Evolutionary conservation across 2,797 vertebrate genomes (phyloP).

Genomic region (Coregonus ussuriensis): DNA sequence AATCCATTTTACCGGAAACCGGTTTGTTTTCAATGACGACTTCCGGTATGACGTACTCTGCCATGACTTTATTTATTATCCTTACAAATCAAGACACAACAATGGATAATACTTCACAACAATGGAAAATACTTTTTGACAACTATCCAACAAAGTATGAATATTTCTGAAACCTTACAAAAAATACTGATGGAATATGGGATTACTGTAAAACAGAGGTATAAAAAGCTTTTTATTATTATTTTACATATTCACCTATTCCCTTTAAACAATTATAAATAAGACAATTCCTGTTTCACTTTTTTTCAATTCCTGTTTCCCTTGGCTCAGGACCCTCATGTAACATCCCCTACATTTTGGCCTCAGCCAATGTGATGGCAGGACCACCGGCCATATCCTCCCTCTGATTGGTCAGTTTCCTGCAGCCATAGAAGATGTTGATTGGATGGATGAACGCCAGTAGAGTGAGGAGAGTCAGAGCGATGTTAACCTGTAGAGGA

Average conservation of each 20-base stretch:
- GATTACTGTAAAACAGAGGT: not conserved
- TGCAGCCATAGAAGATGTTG: conserved; percentile 74
- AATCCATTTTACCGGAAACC: too few relatives aligned
- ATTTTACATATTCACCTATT: too few relatives aligned
- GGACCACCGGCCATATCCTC: not conserved
- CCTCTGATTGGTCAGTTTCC: conserved; percentile 31
- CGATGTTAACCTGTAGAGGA: conserved; percentile 78
- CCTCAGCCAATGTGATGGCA: conserved; percentile 20
- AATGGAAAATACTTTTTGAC: not conserved
- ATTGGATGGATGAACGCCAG: conserved; percentile 78
- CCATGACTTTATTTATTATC: too few relatives aligned
- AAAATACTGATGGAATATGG: not conserved
- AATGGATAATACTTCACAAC: not conserved
- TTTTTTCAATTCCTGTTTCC: not conserved
- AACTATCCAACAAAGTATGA: not conserved
- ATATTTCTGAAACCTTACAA: not conserved
- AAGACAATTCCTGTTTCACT: too few relatives aligned
- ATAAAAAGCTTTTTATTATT: not conserved
- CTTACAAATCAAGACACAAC: too few relatives aligned
- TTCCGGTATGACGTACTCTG: too few relatives aligned
- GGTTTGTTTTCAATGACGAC: too few relatives aligned
- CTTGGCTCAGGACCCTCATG: not conserved
- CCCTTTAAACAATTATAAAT: too few relatives aligned
- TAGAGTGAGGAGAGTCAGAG: conserved; percentile 71
- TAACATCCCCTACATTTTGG: conserved; percentile 33